Evolutionary conservation across 1,140 invertebrate genomes (phyloP).

Genomic region (Cheumatopsyche charites): DNA sequence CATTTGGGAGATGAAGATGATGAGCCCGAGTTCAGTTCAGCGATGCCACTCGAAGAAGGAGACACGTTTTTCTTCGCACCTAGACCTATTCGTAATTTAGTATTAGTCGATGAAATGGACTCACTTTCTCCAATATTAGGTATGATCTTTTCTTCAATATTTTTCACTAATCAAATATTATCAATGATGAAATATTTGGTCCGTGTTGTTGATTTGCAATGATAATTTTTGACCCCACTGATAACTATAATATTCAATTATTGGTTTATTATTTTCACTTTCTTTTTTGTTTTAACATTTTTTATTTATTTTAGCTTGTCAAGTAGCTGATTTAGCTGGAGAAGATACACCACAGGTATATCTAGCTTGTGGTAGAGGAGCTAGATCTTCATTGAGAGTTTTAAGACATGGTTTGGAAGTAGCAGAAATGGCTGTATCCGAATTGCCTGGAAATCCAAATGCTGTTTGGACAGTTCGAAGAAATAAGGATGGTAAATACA

Average conservation of each 20-base stretch:
- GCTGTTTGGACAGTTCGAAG: conserved; percentile 99
- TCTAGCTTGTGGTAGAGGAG: conserved; percentile 92
- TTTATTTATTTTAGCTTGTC: conserved; percentile 54
- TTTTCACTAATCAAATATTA: not conserved
- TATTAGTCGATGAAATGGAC: conserved; percentile 97
- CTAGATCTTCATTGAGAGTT: conserved; percentile 90
- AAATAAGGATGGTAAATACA: conserved; percentile 83
- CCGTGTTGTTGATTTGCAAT: conserved; percentile 46
- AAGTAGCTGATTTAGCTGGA: conserved; percentile 85
- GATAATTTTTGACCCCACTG: conserved; percentile 44
- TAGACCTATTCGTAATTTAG: conserved; percentile 91
- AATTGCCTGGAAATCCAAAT: conserved; percentile 98
- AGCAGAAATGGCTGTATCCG: conserved; percentile 99
- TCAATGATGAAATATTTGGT: conserved; percentile 46
- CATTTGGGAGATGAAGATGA: conserved; percentile 99
- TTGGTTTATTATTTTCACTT: not conserved
- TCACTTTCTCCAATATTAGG: conserved; percentile 96
- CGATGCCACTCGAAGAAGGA: conserved; percentile 97
- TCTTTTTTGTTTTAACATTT: not conserved
- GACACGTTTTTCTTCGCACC: conserved; percentile 99
- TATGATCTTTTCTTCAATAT: conserved; percentile 56
- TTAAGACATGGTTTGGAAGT: conserved; percentile 97
- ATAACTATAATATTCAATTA: conserved; percentile 28
- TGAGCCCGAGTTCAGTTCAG: conserved; percentile 98
- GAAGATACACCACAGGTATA: conserved; percentile 99